Percentiles rank a stretch among this genome's conserved stretches.
These are phyloP conservation scores for Rhea pennata DNA, from an alignment of 2,113 vertebrate genomes.

Conservation along the genomic window DNA sequence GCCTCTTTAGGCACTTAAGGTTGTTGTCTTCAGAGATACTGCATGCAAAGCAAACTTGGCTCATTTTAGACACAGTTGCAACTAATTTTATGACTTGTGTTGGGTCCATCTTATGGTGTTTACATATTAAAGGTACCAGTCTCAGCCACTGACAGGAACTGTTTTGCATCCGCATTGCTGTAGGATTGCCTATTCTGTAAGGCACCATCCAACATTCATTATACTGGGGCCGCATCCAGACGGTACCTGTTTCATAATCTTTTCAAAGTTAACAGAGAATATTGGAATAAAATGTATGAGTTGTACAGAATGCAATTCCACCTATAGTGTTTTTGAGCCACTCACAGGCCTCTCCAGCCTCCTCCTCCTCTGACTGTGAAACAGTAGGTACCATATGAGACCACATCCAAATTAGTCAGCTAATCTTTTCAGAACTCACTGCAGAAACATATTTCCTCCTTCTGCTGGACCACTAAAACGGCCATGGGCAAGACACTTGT, in stretches of 20 bases:
- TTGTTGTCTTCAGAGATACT: not conserved
- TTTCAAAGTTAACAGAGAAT: not conserved
- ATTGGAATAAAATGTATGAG: not conserved
- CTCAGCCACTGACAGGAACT: not conserved
- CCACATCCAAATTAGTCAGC: not conserved
- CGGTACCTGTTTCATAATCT: not conserved
- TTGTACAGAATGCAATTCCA: not conserved
- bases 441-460: not conserved
- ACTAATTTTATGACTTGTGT: not conserved
- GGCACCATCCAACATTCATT: rapidly evolving
- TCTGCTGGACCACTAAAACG: not conserved
- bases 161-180: not conserved
- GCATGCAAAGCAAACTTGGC: not conserved
- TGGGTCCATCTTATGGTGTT: not conserved
- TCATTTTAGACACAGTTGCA: not conserved
- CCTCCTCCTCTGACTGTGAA: rapidly evolving
- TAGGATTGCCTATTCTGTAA: not conserved
- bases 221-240: not conserved
- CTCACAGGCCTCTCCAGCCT: not conserved
- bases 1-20: not conserved
- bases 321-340: not conserved
- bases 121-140: rapidly evolving
- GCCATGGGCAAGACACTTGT: too few species aligned
- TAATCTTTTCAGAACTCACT: not conserved
- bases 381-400: not conserved